Evolutionary conservation across 1,140 invertebrate genomes (phyloP).

Genomic region (Stegodyphus dumicola): DNA sequence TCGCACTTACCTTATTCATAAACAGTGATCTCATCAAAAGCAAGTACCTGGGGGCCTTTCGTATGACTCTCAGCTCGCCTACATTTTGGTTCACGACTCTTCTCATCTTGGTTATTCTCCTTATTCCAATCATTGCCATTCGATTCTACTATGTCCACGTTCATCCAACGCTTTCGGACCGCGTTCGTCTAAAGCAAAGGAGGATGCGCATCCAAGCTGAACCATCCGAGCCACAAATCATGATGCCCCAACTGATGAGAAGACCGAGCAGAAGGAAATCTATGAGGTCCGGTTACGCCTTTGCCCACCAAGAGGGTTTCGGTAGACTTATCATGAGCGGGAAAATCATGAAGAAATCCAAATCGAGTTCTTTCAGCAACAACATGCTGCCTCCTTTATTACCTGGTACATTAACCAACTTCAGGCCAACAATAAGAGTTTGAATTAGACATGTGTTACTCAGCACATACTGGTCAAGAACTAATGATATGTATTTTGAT

Average conservation of each 20-base stretch:
- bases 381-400: conserved; percentile 51
- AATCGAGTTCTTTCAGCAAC: conserved; percentile 49
- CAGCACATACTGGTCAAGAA: neutral
- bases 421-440: conserved; percentile 35
- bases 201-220: conserved; percentile 68
- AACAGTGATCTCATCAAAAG: conserved; percentile 69
- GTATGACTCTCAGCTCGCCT: conserved; percentile 64
- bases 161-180: conserved; percentile 89
- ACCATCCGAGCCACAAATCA: conserved; percentile 72
- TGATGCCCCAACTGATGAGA: conserved; percentile 78
- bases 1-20: conserved; percentile 76
- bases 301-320: conserved; percentile 97
- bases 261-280: conserved; percentile 87
- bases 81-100: conserved; percentile 90
- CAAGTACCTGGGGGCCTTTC: conserved; percentile 65
- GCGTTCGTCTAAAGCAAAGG: conserved; percentile 86
- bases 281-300: conserved; percentile 97
- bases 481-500: neutral
- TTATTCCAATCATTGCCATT: conserved; percentile 94
- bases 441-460: neutral
- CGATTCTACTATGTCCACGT: conserved; percentile 91
- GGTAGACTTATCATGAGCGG: conserved; percentile 97
- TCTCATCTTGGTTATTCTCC: conserved; percentile 84
- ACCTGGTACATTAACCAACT: conserved; percentile 26
- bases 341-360: conserved; percentile 84